Conservation (phyloP, 2,797 vertebrate species). For the Muscicapa striata region DNA sequence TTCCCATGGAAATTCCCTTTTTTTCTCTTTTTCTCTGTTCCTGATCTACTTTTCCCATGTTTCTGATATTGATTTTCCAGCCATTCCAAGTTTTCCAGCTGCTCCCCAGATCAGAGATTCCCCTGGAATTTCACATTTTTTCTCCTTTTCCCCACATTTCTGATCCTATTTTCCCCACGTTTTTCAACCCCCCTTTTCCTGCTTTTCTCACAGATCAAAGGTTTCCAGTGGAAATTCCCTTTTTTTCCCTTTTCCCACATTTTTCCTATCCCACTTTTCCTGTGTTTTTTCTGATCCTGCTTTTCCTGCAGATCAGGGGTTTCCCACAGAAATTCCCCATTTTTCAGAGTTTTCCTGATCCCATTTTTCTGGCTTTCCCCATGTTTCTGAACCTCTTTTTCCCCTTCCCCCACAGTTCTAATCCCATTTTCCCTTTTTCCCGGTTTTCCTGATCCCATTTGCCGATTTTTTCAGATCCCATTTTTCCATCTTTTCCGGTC, state of each 20-base stretch:
- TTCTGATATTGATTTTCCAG: no score
- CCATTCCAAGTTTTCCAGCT: neutral
- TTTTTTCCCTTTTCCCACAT: neutral
- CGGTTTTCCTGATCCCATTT: no score
- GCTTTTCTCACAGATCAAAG: neutral
- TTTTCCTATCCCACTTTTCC: neutral
- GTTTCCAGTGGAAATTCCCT: neutral
- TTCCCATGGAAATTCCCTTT: neutral
- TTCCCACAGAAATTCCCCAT: no score
- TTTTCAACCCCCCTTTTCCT: neutral
- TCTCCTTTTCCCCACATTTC: no score
- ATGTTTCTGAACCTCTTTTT: neutral
- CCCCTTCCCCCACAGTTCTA: no score
- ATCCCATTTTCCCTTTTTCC: neutral
- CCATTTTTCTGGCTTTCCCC: neutral
- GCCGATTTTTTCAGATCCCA: no score
- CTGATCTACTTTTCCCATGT: no score
- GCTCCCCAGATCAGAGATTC: neutral
- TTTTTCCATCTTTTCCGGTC: no score
- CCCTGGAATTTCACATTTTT: neutral
- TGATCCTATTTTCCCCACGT: neutral
- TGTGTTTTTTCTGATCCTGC: rapidly evolving
- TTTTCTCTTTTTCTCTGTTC: no score
- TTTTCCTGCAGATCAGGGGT: neutral
- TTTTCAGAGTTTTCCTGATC: neutral